A percentile compares a stretch with the other conserved stretches of the same genome.
phyloP scores from a whole-genome alignment of 1,140 invertebrate genomes.

The Marisa cornuarietis region DNA sequence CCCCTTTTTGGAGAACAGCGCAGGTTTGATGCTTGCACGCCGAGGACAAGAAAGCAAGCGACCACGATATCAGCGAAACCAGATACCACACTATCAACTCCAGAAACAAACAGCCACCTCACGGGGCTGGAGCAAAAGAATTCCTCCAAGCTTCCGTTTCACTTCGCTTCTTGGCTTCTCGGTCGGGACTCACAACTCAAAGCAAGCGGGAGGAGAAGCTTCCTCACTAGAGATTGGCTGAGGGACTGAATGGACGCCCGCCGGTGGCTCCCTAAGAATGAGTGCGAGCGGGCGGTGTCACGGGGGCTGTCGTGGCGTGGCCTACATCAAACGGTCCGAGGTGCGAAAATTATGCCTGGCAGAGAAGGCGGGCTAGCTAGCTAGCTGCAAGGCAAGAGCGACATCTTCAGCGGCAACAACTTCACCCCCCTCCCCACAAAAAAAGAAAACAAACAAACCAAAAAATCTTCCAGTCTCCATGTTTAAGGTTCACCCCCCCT shows the following conservation, averaged over 20 bases:
- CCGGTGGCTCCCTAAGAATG: constrained; percentile 9
- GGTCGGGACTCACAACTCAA: constrained; percentile 1
- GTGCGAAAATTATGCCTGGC: constrained; percentile 13
- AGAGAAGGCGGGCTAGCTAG: not conserved
- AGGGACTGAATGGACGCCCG: constrained; percentile 7
- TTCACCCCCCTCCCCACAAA: too few species aligned
- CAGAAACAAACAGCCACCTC: not conserved
- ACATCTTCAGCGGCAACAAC: too few species aligned
- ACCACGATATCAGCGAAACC: not conserved
- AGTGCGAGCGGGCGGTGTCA: constrained; percentile 9
- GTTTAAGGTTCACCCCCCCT: too few species aligned
- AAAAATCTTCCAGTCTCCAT: too few species aligned
- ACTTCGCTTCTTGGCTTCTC: not conserved
- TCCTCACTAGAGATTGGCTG: constrained; percentile 9
- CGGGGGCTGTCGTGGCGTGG: constrained; percentile 4
- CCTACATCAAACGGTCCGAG: constrained; percentile 15
- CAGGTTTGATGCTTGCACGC: too few species aligned
- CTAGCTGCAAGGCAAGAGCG: not conserved
- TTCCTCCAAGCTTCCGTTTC: not conserved
- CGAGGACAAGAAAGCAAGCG: not conserved
- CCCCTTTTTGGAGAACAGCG: too few species aligned
- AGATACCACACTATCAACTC: not conserved
- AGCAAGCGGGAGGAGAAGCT: constrained; percentile 17
- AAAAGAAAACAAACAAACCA: too few species aligned
- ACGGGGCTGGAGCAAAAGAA: not conserved